Evolutionary conservation across 2,888 invertebrate genomes (phyloP).

Genomic region (Galerucella pusilla): DNA sequence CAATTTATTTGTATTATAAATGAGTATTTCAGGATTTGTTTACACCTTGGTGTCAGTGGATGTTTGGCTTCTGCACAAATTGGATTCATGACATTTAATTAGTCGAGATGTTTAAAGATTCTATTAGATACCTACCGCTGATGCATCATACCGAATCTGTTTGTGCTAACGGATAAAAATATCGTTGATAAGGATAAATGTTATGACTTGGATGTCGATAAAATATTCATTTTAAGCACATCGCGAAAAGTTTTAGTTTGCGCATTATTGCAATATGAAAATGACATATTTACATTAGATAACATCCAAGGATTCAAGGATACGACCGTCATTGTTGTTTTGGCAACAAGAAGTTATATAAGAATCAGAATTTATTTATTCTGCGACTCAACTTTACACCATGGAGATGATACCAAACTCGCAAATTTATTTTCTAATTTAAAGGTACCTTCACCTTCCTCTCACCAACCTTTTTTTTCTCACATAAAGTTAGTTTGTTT

Average conservation of each 20-base stretch:
- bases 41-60: conserved; percentile 35
- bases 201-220: conserved; percentile 31
- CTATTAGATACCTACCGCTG: conserved; percentile 27
- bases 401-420: no score
- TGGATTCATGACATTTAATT: conserved; percentile 33
- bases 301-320: conserved; percentile 21
- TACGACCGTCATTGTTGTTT: conserved; percentile 28
- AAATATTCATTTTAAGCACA: conserved; percentile 30
- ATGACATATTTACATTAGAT: conserved; percentile 35
- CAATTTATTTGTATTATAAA: conserved; percentile 42
- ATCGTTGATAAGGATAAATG: conserved; percentile 35
- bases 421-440: no score
- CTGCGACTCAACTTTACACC: neutral
- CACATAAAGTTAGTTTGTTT: no score
- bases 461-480: no score
- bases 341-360: conserved; percentile 37
- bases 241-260: conserved; percentile 26
- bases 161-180: conserved; percentile 25
- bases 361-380: conserved; percentile 3
- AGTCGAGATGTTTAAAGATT: conserved; percentile 3
- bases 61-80: conserved; percentile 39
- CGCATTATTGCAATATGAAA: conserved; percentile 19
- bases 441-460: no score
- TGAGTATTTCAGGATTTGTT: conserved; percentile 39
- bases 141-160: conserved; percentile 4